Percentiles rank a stretch among this genome's conserved stretches.
phyloP scores from a whole-genome alignment of 2,888 invertebrate species.

The Nomada fabriciana region DNA sequence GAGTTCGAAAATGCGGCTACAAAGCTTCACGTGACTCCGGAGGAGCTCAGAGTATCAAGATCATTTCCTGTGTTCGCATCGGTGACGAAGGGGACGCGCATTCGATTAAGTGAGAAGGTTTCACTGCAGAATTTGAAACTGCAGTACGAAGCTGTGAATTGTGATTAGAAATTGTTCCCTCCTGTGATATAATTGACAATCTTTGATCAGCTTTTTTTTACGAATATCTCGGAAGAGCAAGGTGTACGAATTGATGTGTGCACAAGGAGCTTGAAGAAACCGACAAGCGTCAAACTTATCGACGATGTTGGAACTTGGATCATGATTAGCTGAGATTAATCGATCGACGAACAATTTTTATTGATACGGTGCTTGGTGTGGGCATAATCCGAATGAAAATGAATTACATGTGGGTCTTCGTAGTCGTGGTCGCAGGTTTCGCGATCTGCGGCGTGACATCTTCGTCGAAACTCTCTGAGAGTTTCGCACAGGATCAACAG shows the following conservation, averaged over 20 bases:
- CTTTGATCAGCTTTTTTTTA: not conserved
- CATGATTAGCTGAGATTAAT: slow-evolving; percentile 17
- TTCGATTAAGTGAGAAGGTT: not conserved
- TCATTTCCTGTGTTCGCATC: not conserved
- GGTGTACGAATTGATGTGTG: not conserved
- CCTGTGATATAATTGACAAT: slow-evolving; percentile 29
- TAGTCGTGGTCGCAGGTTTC: slow-evolving; percentile 30
- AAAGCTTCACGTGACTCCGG: slow-evolving; percentile 42
- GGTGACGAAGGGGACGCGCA: not conserved
- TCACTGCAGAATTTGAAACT: not conserved
- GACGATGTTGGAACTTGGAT: not conserved
- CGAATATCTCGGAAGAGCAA: not conserved
- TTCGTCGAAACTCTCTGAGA: slow-evolving; percentile 23
- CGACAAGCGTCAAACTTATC: no score
- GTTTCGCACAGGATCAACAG: slow-evolving; percentile 16
- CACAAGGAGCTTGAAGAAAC: not conserved
- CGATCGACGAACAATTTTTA: not conserved
- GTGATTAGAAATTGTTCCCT: slow-evolving; percentile 24
- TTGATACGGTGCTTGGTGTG: not conserved
- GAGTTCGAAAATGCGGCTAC: slow-evolving; percentile 12
- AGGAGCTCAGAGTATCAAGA: not conserved
- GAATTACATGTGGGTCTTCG: slow-evolving; percentile 9
- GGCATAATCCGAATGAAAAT: not conserved
- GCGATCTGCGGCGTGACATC: slow-evolving; percentile 22
- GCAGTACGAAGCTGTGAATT: not conserved